Evolutionary conservation across 2,113 vertebrate species (phyloP).

Genomic region (Notarius lentiginosus): DNA sequence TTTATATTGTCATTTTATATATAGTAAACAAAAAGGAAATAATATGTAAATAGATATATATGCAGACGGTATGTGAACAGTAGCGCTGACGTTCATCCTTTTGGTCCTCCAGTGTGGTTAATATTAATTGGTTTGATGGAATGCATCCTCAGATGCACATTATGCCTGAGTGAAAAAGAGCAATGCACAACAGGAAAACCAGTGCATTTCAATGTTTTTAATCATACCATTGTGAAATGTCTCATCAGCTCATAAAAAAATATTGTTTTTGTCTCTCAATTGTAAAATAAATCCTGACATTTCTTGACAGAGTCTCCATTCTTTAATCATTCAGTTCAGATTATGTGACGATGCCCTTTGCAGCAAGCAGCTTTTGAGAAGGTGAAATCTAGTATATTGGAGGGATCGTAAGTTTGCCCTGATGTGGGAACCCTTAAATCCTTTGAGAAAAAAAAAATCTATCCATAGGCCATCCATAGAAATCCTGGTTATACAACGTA

Average conservation of each 20-base stretch:
- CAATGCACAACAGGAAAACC: conserved; percentile 81
- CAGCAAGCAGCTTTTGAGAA: background rate
- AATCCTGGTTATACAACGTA: too few relatives aligned
- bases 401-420: background rate
- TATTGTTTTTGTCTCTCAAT: conserved; percentile 73
- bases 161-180: conserved; percentile 81
- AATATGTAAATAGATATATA: conserved; percentile 69
- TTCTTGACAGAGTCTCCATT: conserved; percentile 48
- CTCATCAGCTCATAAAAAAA: conserved; percentile 67
- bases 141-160: conserved; percentile 87
- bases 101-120: conserved; percentile 93
- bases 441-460: background rate
- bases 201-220: conserved; percentile 91
- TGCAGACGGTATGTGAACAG: conserved; percentile 88
- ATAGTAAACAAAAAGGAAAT: conserved; percentile 67
- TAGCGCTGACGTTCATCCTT: conserved; percentile 83
- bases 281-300: conserved; percentile 78
- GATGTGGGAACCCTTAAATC: background rate
- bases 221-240: conserved; percentile 75
- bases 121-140: conserved; percentile 86
- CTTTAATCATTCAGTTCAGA: background rate
- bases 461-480: background rate
- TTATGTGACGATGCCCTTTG: background rate
- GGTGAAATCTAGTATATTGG: background rate
- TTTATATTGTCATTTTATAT: conserved; percentile 99